These are phyloP conservation scores for Tetragonula clypearis DNA, from an alignment of 1,140 invertebrate genomes.

Conservation along the genomic window DNA sequence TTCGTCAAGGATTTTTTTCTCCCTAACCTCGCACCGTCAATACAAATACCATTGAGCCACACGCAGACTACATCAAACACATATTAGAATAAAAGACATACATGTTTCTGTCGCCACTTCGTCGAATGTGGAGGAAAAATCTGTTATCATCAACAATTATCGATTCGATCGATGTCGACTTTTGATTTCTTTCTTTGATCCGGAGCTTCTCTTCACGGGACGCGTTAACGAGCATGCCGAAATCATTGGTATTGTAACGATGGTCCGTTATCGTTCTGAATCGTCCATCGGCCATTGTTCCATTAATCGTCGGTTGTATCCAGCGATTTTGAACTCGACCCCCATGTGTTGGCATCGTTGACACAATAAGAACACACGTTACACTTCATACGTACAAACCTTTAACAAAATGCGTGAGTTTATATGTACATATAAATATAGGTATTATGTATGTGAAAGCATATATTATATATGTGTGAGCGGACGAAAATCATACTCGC, in stretches of 20 bases:
- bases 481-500: constrained; percentile 6
- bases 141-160: not conserved
- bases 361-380: constrained; percentile 32
- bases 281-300: constrained; percentile 11
- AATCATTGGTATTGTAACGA: not conserved
- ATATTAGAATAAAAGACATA: not conserved
- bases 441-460: constrained; percentile 55
- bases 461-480: constrained; percentile 27
- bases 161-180: not conserved
- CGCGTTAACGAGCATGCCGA: not conserved
- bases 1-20: constrained; percentile 37
- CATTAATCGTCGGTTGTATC: constrained; percentile 21
- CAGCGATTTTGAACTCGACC: not conserved
- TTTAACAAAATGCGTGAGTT: constrained; percentile 59
- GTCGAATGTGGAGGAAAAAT: constrained; percentile 5
- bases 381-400: constrained; percentile 57
- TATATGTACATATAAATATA: constrained; percentile 63
- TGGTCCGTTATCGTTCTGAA: constrained; percentile 14
- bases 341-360: constrained; percentile 13
- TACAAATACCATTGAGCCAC: constrained; percentile 55
- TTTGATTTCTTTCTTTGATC: constrained; percentile 15
- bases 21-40: constrained; percentile 49
- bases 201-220: not conserved
- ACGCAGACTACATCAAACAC: constrained; percentile 1
- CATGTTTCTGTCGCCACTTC: not conserved